These are phyloP conservation scores for Neosalanx taihuensis DNA, from an alignment of 2,797 vertebrate genomes.

Conservation along the genomic window DNA sequence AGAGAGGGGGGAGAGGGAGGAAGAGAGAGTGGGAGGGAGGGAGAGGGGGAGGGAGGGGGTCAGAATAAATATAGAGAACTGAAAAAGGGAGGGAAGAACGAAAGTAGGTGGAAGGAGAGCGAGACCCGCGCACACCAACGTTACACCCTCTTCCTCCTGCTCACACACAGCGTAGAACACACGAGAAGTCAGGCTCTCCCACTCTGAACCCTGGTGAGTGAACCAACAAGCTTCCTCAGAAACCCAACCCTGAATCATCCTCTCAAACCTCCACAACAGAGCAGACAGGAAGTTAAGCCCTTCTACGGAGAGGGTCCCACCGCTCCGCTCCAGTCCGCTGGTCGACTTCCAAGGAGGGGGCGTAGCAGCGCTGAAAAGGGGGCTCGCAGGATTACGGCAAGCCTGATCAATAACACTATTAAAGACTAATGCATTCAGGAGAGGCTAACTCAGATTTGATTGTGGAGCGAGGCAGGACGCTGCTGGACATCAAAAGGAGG, in stretches of 20 bases:
- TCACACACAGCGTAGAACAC: not conserved
- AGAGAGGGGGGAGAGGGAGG: constrained; percentile 26
- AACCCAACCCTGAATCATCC: not conserved
- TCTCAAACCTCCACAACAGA: not conserved
- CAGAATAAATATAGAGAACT: constrained; percentile 33
- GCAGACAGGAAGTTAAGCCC: not conserved
- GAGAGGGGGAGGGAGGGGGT: not conserved
- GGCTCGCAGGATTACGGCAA: constrained; percentile 56
- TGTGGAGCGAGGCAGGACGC: constrained; percentile 73
- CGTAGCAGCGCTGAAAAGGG: constrained; percentile 10
- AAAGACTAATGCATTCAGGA: constrained; percentile 72
- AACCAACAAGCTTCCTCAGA: not conserved
- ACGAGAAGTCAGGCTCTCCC: not conserved
- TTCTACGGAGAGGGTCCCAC: not conserved
- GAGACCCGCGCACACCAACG: constrained; percentile 8
- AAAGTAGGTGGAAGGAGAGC: too few species aligned
- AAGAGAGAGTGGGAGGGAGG: constrained; percentile 26
- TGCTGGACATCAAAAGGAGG: constrained; percentile 71
- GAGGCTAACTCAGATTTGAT: constrained; percentile 67
- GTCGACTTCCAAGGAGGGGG: constrained; percentile 57
- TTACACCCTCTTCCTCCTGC: not conserved
- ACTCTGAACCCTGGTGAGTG: too few species aligned
- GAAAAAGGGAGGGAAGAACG: too few species aligned
- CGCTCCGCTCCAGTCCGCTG: constrained; percentile 55
- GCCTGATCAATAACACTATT: constrained; percentile 74